phyloP scores from a whole-genome alignment of 1,140 invertebrate species.

The Zaprionus camerounensis region DNA sequence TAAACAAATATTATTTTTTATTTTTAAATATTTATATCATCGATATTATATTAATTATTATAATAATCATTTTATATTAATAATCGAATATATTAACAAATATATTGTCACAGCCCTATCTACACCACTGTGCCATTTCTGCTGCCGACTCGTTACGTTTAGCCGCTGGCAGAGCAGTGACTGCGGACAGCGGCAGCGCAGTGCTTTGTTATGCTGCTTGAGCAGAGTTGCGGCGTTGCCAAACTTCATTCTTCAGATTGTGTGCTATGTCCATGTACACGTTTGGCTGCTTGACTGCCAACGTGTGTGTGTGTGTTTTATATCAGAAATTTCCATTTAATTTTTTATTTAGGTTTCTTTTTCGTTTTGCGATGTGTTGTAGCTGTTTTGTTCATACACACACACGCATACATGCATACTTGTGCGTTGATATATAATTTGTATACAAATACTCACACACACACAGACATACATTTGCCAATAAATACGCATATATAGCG shows the following conservation, averaged over 20 bases:
- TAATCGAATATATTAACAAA: no score
- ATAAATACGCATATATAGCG: neutral
- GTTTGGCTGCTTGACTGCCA: slow-evolving; percentile 42
- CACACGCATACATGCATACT: neutral
- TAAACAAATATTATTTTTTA: no score
- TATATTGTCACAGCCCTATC: no score
- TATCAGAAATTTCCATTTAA: slow-evolving; percentile 83
- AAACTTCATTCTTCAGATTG: slow-evolving; percentile 54
- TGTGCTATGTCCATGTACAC: slow-evolving; percentile 45
- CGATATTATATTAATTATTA: no score
- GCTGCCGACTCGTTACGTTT: slow-evolving; percentile 50
- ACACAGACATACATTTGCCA: neutral
- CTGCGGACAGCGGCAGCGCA: slow-evolving; percentile 31
- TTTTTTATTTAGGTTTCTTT: slow-evolving; percentile 79
- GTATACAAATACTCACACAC: neutral
- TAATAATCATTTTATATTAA: no score
- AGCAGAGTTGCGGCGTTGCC: slow-evolving; percentile 60
- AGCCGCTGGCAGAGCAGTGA: slow-evolving; percentile 57
- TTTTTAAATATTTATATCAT: no score
- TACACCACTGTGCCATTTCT: slow-evolving; percentile 31
- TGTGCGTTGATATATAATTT: neutral
- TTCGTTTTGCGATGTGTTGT: slow-evolving; percentile 64
- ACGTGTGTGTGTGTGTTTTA: slow-evolving; percentile 59
- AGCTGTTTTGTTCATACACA: slow-evolving; percentile 28
- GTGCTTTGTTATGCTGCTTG: slow-evolving; percentile 54